Percentiles rank a stretch among this genome's conserved stretches.
Evolutionary conservation across 2,113 vertebrate genomes (phyloP).

Genomic region (Python bivittatus): DNA sequence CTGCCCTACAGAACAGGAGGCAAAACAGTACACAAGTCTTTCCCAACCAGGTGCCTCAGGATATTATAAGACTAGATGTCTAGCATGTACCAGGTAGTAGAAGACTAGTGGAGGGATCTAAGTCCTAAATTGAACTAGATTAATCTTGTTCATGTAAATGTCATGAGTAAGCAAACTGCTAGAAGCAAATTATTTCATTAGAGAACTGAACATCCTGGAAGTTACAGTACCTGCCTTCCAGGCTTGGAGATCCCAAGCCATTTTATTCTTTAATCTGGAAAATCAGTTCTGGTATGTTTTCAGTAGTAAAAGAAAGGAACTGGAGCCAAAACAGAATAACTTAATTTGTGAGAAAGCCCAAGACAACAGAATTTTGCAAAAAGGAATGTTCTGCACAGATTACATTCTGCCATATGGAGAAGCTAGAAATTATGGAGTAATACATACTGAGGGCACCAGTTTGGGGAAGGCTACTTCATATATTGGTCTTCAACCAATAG

Average conservation of each 20-base stretch:
- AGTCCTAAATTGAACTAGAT: background rate
- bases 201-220: background rate
- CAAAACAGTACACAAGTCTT: background rate
- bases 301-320: background rate
- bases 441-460: background rate
- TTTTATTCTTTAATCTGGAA: background rate
- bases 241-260: background rate
- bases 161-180: background rate
- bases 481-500: background rate
- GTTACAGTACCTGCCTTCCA: background rate
- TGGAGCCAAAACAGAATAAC: background rate
- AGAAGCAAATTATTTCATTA: background rate
- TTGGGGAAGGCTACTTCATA: background rate
- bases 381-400: background rate
- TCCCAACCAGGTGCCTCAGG: background rate
- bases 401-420: background rate
- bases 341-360: background rate
- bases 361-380: background rate
- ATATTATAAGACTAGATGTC: background rate
- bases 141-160: background rate
- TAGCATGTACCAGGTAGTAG: background rate
- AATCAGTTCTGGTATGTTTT: background rate
- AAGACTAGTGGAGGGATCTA: background rate
- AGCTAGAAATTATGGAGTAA: background rate
- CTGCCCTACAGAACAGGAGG: background rate